phyloP scores from a whole-genome alignment of 2,888 invertebrate genomes.

The Nebria brevicollis region DNA sequence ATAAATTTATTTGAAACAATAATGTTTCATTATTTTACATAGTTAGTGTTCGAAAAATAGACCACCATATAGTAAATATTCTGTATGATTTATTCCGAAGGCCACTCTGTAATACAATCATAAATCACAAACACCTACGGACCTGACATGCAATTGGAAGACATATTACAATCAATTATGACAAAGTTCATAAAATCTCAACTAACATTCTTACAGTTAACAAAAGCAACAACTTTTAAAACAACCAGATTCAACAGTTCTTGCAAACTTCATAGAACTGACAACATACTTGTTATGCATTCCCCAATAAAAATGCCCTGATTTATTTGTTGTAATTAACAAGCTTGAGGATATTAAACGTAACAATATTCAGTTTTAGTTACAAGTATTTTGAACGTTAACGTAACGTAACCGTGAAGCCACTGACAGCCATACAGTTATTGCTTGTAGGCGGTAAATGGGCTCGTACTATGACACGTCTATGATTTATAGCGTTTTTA shows the following conservation, averaged over 20 bases:
- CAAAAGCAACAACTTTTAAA: background rate
- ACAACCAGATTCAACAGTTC: background rate
- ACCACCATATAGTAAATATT: background rate
- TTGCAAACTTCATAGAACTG: background rate
- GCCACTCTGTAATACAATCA: background rate
- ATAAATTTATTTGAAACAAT: too few relatives aligned
- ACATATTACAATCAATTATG: background rate
- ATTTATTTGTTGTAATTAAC: background rate
- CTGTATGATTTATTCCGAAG: background rate
- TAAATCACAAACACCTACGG: background rate
- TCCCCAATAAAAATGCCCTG: background rate
- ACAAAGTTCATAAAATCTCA: conserved; percentile 1
- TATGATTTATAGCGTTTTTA: conserved; percentile 1
- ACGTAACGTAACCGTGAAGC: conserved; percentile 1
- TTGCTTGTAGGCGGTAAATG: conserved; percentile 1
- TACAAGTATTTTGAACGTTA: background rate
- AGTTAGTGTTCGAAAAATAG: background rate
- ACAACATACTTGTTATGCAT: background rate
- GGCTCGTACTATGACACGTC: background rate
- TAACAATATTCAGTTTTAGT: background rate
- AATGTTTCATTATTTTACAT: too few relatives aligned
- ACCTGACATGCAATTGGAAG: background rate
- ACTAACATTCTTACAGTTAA: background rate
- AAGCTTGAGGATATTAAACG: background rate
- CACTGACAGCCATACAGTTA: background rate